Percentiles rank a stretch among this genome's conserved stretches.
Evolutionary conservation across 2,888 invertebrate species (phyloP).

Genomic region (Corbicula japonica): DNA sequence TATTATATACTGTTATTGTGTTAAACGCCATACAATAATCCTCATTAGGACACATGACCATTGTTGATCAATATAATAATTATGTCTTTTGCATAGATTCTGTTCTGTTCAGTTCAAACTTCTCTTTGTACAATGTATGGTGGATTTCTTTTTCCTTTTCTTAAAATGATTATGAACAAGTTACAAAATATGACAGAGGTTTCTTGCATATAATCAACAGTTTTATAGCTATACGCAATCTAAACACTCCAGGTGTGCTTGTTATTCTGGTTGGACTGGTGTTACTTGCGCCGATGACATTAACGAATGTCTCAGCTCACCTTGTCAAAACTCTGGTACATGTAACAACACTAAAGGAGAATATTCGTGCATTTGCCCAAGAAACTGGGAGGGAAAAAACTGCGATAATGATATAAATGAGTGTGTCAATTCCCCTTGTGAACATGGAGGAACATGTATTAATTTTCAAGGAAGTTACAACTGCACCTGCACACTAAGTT

Average conservation of each 20-base stretch:
- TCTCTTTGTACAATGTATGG: no score
- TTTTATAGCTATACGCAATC: no score
- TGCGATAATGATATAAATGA: slow-evolving; percentile 49
- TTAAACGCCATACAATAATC: no score
- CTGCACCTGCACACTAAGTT: slow-evolving; percentile 50
- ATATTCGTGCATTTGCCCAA: slow-evolving; percentile 49
- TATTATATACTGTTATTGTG: no score
- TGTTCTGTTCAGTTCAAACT: no score
- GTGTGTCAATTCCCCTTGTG: slow-evolving; percentile 40
- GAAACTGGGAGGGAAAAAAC: slow-evolving; percentile 44
- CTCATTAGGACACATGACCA: no score
- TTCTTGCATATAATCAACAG: no score
- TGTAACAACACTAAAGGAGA: slow-evolving; percentile 47
- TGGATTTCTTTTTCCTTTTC: no score
- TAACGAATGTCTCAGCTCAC: slow-evolving; percentile 44
- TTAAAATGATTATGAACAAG: no score
- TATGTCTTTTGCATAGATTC: no score
- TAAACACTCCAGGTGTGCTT: slow-evolving; percentile 54
- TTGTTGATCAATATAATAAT: no score
- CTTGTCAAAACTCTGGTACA: slow-evolving; percentile 31
- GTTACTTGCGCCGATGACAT: slow-evolving; percentile 41
- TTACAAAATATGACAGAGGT: no score
- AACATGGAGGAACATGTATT: slow-evolving; percentile 38
- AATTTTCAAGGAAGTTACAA: slow-evolving; percentile 47
- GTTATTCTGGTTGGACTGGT: slow-evolving; percentile 51